Conservation (phyloP, 2,888 invertebrate genomes). For the Acheta domesticus region DNA sequence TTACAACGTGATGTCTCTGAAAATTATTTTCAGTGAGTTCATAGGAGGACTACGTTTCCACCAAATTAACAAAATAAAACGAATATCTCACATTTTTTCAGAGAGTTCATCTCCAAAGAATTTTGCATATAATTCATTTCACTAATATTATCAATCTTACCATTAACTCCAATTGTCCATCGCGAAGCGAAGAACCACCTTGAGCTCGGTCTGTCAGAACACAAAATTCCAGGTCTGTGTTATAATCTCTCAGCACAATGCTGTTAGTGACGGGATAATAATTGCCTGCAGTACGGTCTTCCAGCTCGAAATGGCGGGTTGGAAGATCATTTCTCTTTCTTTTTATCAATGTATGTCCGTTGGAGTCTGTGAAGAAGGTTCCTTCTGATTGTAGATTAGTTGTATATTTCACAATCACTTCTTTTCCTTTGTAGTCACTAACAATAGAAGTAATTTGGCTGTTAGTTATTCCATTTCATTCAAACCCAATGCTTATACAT, state of each 20-base stretch:
- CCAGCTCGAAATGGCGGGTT: conserved; percentile 64
- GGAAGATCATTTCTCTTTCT: conserved; percentile 66
- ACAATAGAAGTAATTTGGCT: conserved; percentile 22
- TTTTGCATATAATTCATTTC: too few species aligned
- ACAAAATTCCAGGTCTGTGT: conserved; percentile 50
- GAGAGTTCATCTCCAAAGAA: too few species aligned
- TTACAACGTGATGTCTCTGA: too few species aligned
- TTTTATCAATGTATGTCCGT: conserved; percentile 83
- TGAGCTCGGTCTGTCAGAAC: conserved; percentile 75
- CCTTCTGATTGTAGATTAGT: conserved; percentile 60
- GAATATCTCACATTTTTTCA: too few species aligned
- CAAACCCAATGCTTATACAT: background rate
- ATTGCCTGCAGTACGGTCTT: conserved; percentile 78
- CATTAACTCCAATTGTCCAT: conserved; percentile 80
- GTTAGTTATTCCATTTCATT: too few species aligned
- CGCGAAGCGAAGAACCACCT: conserved; percentile 71
- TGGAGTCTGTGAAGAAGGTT: conserved; percentile 88
- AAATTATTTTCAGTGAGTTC: too few species aligned
- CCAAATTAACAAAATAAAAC: too few species aligned
- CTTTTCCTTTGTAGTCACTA: conserved; percentile 69
- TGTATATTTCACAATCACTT: conserved; percentile 71
- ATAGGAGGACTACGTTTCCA: too few species aligned
- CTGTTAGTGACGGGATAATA: conserved; percentile 90
- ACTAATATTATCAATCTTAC: conserved; percentile 42
- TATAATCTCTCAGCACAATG: conserved; percentile 63